Conservation (phyloP, 1,140 invertebrate genomes). For the Pentalonia nigronervosa region DNA sequence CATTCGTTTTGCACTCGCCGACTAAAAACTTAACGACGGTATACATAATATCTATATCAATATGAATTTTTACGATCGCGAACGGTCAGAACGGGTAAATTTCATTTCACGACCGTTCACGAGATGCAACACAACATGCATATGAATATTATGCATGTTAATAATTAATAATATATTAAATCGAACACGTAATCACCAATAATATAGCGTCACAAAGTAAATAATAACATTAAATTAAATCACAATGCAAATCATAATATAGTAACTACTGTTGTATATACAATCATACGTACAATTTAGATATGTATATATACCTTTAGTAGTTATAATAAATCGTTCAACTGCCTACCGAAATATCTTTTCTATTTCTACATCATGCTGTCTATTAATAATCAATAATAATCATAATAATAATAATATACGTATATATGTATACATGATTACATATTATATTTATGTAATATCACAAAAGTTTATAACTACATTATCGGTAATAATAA, state of each 20-base stretch:
- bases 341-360: not conserved
- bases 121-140: not conserved
- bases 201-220: not conserved
- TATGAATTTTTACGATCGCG: not conserved
- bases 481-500: not conserved
- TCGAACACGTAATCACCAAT: not conserved
- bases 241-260: not conserved
- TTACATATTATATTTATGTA: not conserved
- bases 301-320: not conserved
- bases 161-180: not conserved
- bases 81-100: not conserved
- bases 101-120: not conserved
- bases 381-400: conserved; percentile 10
- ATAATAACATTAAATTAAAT: conserved; percentile 9
- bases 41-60: not conserved
- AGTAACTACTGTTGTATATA: not conserved
- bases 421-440: not conserved
- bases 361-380: not conserved
- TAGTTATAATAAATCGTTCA: not conserved
- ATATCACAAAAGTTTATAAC: not conserved
- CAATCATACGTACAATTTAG: not conserved
- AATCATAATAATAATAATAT: not conserved
- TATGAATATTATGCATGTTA: no score
- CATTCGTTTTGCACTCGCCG: not conserved
- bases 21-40: not conserved